phyloP scores from a whole-genome alignment of 2,888 invertebrate genomes.

The Julus scandinavius region DNA sequence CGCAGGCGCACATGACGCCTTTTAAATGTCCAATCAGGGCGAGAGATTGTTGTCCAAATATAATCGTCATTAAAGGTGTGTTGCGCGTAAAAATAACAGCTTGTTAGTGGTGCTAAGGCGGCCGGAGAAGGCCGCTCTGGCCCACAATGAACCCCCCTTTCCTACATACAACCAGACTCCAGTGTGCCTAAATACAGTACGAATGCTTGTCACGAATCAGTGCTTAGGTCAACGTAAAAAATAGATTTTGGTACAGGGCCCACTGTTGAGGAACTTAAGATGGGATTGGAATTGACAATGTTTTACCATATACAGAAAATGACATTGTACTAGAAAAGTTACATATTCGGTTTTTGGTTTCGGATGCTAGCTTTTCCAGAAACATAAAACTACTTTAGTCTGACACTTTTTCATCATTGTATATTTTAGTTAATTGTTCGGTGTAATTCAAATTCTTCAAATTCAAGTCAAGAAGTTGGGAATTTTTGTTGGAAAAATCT shows the following conservation, averaged over 20 bases:
- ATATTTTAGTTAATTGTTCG: no score
- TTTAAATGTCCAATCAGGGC: neutral
- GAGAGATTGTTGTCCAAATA: neutral
- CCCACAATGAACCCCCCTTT: neutral
- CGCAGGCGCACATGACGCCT: neutral
- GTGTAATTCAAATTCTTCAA: no score
- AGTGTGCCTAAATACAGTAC: neutral
- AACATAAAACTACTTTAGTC: no score
- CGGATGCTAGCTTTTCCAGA: no score
- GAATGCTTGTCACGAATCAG: neutral
- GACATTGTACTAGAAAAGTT: no score
- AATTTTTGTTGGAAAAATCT: no score
- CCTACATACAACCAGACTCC: neutral
- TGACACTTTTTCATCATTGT: no score
- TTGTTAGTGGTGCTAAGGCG: neutral
- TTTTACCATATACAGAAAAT: no score
- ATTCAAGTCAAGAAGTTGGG: no score
- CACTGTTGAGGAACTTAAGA: neutral
- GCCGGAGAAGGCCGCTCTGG: neutral
- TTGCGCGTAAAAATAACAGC: neutral
- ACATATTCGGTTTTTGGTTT: no score
- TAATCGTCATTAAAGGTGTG: slow-evolving; percentile 3
- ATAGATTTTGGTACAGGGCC: neutral
- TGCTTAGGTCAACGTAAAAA: neutral
- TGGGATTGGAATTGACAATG: no score